Evolutionary conservation across 1,140 invertebrate species (phyloP).

Genomic region (Drosophila neocordata): DNA sequence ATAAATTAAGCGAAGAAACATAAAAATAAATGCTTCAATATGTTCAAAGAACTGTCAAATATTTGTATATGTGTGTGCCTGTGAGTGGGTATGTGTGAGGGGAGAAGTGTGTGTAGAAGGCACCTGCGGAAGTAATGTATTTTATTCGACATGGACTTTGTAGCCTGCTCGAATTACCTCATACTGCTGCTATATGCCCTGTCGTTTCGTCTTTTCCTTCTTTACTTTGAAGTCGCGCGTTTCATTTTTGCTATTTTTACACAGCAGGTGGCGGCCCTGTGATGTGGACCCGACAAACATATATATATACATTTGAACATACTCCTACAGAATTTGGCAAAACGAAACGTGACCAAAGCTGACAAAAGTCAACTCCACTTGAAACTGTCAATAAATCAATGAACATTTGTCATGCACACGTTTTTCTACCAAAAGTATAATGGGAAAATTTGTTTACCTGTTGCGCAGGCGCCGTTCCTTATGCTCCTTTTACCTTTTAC

Average conservation of each 20-base stretch:
- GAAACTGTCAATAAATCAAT: slow-evolving; percentile 64
- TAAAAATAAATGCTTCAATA: neutral
- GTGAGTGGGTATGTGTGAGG: neutral
- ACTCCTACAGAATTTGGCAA: slow-evolving; percentile 22
- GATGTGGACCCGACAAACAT: slow-evolving; percentile 36
- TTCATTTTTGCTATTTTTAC: slow-evolving; percentile 60
- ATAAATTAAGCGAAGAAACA: neutral
- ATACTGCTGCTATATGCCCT: neutral
- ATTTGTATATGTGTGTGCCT: neutral
- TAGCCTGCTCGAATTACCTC: slow-evolving; percentile 46
- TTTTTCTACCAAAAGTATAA: neutral
- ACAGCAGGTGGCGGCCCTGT: slow-evolving; percentile 62
- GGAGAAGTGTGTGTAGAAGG: neutral
- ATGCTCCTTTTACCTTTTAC: slow-evolving; percentile 49
- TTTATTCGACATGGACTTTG: slow-evolving; percentile 37
- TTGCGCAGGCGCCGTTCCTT: slow-evolving; percentile 7
- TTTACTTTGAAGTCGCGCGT: slow-evolving; percentile 38
- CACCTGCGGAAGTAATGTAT: slow-evolving; percentile 56
- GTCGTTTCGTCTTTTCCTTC: slow-evolving; percentile 19
- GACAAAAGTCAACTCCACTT: slow-evolving; percentile 33
- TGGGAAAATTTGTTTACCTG: slow-evolving; percentile 3
- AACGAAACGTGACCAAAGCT: slow-evolving; percentile 56
- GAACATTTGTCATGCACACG: slow-evolving; percentile 72
- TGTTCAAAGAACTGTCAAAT: slow-evolving; percentile 4
- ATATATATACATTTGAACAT: neutral